Evolutionary conservation across 2,888 invertebrate genomes (phyloP), one percentile per base, ranked within the genome.

Genomic region (Leptinotarsa peninsularis): DNA sequence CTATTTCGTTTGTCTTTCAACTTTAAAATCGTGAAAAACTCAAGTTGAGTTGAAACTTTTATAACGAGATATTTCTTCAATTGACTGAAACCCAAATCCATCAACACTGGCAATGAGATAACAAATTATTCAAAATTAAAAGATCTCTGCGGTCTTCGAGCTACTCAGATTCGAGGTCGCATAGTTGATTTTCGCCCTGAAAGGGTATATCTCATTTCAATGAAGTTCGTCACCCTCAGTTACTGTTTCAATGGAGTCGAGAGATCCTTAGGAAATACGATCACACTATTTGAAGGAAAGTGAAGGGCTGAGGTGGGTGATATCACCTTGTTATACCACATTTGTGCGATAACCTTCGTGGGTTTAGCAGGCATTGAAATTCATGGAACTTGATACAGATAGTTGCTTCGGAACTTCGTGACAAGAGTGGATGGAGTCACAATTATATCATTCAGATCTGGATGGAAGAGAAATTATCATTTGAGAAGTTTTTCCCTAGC

Each of bases 181-280:
- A 21, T 52, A 58, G 58, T 58, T 58, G 18, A 21, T 58, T 33
- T 43, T 63, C 43, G 17, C 63, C 10, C 15, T 63, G 17, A n/a
- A 43, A 33, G 33, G 43, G 33, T 58, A 43, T 63, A 63, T 63
- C 63, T n/a, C n/a, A 63, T 63, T 63, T 43, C 63, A 63, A 63
- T 63, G 3, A n/a, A 63, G 63, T 63, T 63, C 4, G n/a, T n/a
- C 33, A 63, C 63, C 27, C 63, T 63, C 33, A 63, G 60, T 23
- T 60, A 60, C 60, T 43, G 63, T 63, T 63, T 63, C 33, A 63
- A 63, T 43, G 33, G 63, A 63, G 43, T 27, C 63, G 1, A 4
- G 17, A 63, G 43, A n/a, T 63, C 63, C 18, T 43, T 4, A 63
- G 2, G 63, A 43, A 63, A 63, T 63, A 43, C 63, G 43, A 63